These are phyloP conservation scores for Eupeodes luniger DNA, from an alignment of 2,888 invertebrate species.

Conservation along the genomic window DNA sequence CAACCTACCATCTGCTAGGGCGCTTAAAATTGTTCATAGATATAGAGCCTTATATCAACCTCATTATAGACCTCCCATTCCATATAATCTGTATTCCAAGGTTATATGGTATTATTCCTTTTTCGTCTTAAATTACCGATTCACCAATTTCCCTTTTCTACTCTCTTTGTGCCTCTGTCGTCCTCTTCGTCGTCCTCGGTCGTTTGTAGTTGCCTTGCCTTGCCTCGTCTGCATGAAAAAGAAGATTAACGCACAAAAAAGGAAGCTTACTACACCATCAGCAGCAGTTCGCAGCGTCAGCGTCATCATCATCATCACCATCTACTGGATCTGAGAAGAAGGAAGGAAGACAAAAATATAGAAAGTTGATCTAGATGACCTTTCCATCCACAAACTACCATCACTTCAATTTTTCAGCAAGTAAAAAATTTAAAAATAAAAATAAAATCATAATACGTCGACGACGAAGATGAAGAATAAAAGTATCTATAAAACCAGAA, in stretches of 20 bases:
- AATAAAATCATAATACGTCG: constrained; percentile 14
- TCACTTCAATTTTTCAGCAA: constrained; percentile 41
- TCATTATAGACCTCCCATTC: constrained; percentile 38
- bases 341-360: constrained; percentile 33
- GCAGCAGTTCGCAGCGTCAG: background rate
- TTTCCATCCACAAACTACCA: constrained; percentile 58
- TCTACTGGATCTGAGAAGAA: background rate
- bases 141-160: constrained; percentile 38
- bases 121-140: constrained; percentile 61
- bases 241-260: constrained; percentile 54
- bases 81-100: constrained; percentile 50
- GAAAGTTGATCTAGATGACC: constrained; percentile 75
- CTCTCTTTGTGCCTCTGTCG: background rate
- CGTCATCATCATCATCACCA: background rate
- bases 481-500: constrained; percentile 35
- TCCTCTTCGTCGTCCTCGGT: background rate
- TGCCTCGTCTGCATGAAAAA: background rate
- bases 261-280: background rate
- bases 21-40: background rate
- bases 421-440: constrained; percentile 25
- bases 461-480: constrained; percentile 22
- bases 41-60: constrained; percentile 24
- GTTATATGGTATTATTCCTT: constrained; percentile 46
- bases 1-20: constrained; percentile 43
- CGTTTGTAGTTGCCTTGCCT: background rate